Conservation (phyloP, 2,888 invertebrate species). For the Eristalis pertinax region DNA sequence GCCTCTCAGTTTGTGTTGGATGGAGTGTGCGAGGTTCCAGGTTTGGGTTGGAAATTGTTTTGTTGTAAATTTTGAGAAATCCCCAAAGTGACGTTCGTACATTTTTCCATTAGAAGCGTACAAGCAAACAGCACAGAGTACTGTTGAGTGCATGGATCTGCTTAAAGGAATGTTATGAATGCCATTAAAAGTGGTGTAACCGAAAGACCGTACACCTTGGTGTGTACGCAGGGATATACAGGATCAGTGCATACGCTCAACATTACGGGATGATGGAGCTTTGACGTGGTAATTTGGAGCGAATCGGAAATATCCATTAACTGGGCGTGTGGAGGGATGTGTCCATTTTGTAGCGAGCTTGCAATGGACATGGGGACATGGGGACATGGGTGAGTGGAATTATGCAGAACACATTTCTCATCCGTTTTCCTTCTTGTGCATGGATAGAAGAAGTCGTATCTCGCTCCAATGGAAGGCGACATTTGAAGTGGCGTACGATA, state of each 20-base stretch:
- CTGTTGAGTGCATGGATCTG: conserved; percentile 35
- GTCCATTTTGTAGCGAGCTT: background rate
- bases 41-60: conserved; percentile 43
- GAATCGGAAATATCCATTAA: conserved; percentile 47
- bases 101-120: conserved; percentile 70
- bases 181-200: conserved; percentile 23
- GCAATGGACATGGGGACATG: background rate
- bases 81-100: conserved; percentile 70
- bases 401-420: too few relatives aligned
- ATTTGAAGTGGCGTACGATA: too few relatives aligned
- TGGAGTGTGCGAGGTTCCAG: background rate
- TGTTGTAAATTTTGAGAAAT: conserved; percentile 69
- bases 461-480: too few relatives aligned
- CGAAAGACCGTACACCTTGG: conserved; percentile 8
- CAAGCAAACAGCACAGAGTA: conserved; percentile 18
- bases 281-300: conserved; percentile 32
- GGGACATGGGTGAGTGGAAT: background rate
- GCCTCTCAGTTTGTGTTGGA: background rate
- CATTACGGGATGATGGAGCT: conserved; percentile 25
- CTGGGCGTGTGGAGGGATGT: background rate
- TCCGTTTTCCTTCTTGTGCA: too few relatives aligned
- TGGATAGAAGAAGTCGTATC: too few relatives aligned
- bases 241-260: conserved; percentile 4
- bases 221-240: conserved; percentile 10
- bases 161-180: conserved; percentile 57